A percentile compares a stretch with the other conserved stretches of the same genome.
These are phyloP conservation scores for Phylloscopus trochiloides DNA, from an alignment of 2,113 vertebrate genomes.

Conservation along the genomic window DNA sequence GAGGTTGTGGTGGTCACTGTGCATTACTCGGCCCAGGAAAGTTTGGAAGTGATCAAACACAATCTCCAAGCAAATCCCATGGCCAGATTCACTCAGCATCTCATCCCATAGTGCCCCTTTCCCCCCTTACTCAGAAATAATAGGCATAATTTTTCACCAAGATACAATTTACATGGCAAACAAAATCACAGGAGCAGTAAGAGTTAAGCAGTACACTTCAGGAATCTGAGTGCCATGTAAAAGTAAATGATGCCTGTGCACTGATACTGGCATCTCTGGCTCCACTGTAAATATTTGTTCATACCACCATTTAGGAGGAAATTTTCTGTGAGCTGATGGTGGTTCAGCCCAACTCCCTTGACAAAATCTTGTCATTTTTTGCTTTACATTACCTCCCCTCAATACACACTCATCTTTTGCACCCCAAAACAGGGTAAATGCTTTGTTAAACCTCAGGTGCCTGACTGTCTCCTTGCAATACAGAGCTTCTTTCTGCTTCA, in stretches of 20 bases:
- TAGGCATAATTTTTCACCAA: not conserved
- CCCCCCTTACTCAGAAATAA: not conserved
- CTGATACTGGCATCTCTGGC: not conserved
- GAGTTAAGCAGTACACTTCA: not conserved
- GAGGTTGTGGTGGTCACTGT: rapidly evolving
- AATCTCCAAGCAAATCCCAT: not conserved
- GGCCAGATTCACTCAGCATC: not conserved
- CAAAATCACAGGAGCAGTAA: not conserved
- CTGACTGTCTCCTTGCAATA: not conserved
- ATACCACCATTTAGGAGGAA: not conserved
- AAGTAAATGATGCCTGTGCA: not conserved
- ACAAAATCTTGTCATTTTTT: not conserved
- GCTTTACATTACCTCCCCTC: not conserved
- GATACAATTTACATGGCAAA: not conserved
- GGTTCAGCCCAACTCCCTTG: not conserved
- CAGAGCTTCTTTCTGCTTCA: not conserved
- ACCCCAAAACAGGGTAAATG: not conserved
- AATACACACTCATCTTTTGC: not conserved
- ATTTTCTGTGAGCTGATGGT: not conserved
- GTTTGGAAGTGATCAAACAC: not conserved
- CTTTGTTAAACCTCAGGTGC: not conserved
- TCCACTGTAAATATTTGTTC: not conserved
- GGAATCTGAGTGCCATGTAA: not conserved
- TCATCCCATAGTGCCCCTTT: not conserved
- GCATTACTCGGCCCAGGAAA: not conserved